Base-by-base conservation (phyloP, 2,797 vertebrate genomes). In the Centropyge bicolor region DNA sequence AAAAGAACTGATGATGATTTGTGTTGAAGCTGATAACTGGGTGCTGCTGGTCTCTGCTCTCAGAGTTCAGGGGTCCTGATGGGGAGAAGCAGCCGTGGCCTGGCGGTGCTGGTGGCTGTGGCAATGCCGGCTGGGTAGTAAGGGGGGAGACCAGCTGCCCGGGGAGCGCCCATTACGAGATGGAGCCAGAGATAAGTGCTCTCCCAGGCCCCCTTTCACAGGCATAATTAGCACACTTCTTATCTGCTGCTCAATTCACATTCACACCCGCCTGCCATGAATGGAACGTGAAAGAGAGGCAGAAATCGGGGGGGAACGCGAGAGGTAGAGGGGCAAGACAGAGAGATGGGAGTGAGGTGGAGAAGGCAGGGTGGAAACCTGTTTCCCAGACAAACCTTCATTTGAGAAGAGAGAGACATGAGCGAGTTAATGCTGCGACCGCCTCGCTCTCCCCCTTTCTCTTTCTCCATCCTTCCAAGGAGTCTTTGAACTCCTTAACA, bases 191-290 rank as follows among this genome's bases (percentile, higher is more conserved):
- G 96, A 96, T 96, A 96, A 96, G 95, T 95, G 94, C 95, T 96
- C 96, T 96, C 96, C 94, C 94, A 95, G 95, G 95, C 95, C 95
- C 95, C 94, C 94, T 96, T 96, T 95, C 94, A 95, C 92, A 92
- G 92, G 92, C 94, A 94, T 96, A 96, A 96, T 96, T 96, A 96
- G 96, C 96, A 95, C 94, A 95, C 95, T 96, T 95, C 96, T 96
- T 96, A 96, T 96, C 95, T 95, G 94, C 95, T 93, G 94, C 94
- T 95, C 94, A 93, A 95, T 95, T 95, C 95, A 94, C 93, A 95
- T 96, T 96, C 95, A 95, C 94, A 95, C 95, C 92, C 94, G 94
- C 89, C 90, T 86, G 92, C 84, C 88, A 87, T 92, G 91, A 92
- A 93, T 90, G 89, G 86, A 88, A 91, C 87, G 88, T 84, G 86